These are phyloP conservation scores for Notamacropus eugenii DNA, from an alignment of 2,797 vertebrate genomes.

Conservation along the genomic window DNA sequence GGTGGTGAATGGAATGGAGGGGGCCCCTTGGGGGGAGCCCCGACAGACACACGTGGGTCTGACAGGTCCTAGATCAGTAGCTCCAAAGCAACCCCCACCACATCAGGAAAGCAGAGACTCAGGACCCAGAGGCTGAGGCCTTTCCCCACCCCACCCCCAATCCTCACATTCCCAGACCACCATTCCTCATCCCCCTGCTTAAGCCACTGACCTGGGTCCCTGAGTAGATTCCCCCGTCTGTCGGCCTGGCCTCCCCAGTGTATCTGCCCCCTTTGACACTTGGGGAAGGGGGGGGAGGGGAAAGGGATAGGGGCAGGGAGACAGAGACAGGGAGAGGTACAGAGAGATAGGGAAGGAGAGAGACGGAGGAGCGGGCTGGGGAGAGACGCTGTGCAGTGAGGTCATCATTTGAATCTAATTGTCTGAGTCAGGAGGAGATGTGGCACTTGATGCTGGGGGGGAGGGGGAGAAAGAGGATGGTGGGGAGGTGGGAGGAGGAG, in stretches of 20 bases:
- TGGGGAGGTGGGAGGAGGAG: not conserved
- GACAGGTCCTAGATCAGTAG: slow-evolving; percentile 52
- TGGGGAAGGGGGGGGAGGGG: slow-evolving; percentile 27
- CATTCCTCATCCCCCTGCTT: not conserved
- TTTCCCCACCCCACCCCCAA: not conserved
- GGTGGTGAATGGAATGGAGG: slow-evolving; percentile 65
- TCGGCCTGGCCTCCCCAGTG: slow-evolving; percentile 53
- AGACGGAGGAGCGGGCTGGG: slow-evolving; percentile 68
- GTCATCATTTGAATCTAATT: slow-evolving; percentile 83
- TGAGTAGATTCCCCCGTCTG: slow-evolving; percentile 66
- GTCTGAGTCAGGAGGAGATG: slow-evolving; percentile 83
- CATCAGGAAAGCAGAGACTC: not conserved
- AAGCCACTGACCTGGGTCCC: slow-evolving; percentile 77
- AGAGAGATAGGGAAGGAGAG: slow-evolving; percentile 13
- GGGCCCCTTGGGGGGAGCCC: slow-evolving; percentile 1
- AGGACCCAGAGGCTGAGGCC: not conserved
- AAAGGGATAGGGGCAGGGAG: slow-evolving; percentile 66
- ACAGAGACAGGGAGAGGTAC: slow-evolving; percentile 24
- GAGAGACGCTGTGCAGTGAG: slow-evolving; percentile 81
- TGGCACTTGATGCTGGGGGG: slow-evolving; percentile 78
- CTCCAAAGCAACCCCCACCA: not conserved
- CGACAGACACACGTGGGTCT: slow-evolving; percentile 11
- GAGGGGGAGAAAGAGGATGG: slow-evolving; percentile 40
- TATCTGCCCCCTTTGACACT: slow-evolving; percentile 61
- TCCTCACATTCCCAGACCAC: not conserved